Evolutionary conservation across 2,113 vertebrate genomes (phyloP), one percentile per base, ranked within the genome.

Genomic region (Charina bottae): DNA sequence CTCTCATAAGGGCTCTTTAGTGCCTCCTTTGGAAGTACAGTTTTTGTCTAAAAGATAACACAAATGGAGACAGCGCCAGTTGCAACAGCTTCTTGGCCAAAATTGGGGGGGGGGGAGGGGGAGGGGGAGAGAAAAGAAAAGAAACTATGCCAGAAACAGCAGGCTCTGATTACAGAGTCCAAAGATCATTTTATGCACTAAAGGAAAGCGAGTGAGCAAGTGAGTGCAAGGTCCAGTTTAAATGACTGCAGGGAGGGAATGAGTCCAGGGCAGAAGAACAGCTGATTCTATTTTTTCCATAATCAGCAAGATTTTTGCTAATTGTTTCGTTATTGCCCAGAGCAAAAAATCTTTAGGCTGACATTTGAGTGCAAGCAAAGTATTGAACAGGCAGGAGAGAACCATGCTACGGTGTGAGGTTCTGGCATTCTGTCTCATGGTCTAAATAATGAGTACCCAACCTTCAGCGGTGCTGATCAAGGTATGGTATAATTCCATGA

Each of bases 141-240:
- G 68, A 64, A 58, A 84, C 60, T 1, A 86, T 93, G 95, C 94
- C 92, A 95, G 94, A 95, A 94, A 92, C n/a, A 17, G 94, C 92
- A 93, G 93, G 91, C 95, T 96, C 94, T 94, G 94, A 95, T 96
- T 93, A 95, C 95, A 85, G 64, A 96, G 98, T 98, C 97, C 98
- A 98, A 98, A 98, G 98, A 97, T 98, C 97, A 96, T 93, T 87
- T 89, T 95, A 87, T 87, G 92, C 94, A 90, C 95, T 93, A 91
- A 96, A 96, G 94, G 92, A 91, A 90, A 94, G 94, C 95, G 93
- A 96, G 92, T 95, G 62, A 58, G n/a, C n/a, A n/a, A n/a, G 90
- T 33, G 94, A 95, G 97, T 95, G 92, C 97, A 97, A 97, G 96
- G 97, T 97, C 95, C 97, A 96, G 94, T 94, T 95, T 95, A 90